Conservation (phyloP, 2,113 vertebrate species). For the Microcebus murinus region DNA sequence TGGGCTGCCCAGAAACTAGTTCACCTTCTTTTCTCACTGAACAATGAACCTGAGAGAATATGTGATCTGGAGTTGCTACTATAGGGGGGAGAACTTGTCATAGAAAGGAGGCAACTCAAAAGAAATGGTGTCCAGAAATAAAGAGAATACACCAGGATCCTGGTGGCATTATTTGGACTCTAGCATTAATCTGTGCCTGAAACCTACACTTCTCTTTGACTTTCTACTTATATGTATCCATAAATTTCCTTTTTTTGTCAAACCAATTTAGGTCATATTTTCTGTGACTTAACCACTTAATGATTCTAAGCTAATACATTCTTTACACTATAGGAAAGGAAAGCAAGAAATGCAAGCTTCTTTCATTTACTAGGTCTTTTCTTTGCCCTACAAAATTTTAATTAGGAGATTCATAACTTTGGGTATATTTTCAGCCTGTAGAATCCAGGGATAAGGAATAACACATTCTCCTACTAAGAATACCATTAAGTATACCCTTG, state of each 20-base stretch:
- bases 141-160: not conserved
- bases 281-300: not conserved
- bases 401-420: not conserved
- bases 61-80: not conserved
- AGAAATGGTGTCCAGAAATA: not conserved
- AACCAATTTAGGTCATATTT: not conserved
- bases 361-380: not conserved
- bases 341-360: not conserved
- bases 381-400: not conserved
- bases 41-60: not conserved
- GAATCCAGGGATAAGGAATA: not conserved
- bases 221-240: not conserved
- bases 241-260: not conserved
- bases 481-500: not conserved
- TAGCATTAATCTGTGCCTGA: not conserved
- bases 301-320: not conserved
- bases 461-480: not conserved
- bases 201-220: not conserved
- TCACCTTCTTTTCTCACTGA: not conserved
- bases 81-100: not conserved
- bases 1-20: not conserved
- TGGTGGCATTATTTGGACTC: not conserved
- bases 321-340: not conserved
- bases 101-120: not conserved
- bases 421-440: not conserved